Evolutionary conservation across 1,140 invertebrate genomes (phyloP), one percentile per base, ranked within the genome.

Genomic region (Ephestia elutella): DNA sequence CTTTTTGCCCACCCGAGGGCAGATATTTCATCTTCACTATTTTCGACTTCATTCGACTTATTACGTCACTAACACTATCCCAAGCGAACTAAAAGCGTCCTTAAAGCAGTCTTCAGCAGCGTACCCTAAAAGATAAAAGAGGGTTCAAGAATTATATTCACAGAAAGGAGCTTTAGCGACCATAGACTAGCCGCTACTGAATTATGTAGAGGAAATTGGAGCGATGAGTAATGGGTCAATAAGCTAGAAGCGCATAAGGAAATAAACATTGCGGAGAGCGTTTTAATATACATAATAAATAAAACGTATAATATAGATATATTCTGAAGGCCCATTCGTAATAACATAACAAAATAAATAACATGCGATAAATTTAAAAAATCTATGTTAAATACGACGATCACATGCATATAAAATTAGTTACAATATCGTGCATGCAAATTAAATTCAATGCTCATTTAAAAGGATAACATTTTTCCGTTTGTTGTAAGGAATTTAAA

Each of bases 21-120:
- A 89, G 80, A 80, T 86, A 89, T 88, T 89, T 89, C 86, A 87
- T 87, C 70, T 90, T 90, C 78, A 71, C 75, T 60, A 83, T 69
- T 78, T 87, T 87, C 67, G 85, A 87, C 85, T 87, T 86, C 85
- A 86, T 87, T 86, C 85, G 78, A 68, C 66, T 25, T 25, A 53
- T n/a, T 11, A 25, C 20, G 19, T 5, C 50, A 53, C 50, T 25
- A 53, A 25, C 21, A 53, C 19, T 13, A 53, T 50, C 10, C 49
- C 10, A 50, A 50, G n/a, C n/a, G n/a, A n/a, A 53, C 19, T 25
- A 53, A 18, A 53, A 53, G 38, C 13, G 38, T 2, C 38, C 38
- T 44, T 57, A 32, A 49, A 18, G 7, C 15, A 53, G 60, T 62
- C 54, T 50, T 56, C 10, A 19, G 13, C 38, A 15, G 38, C 13